Evolutionary conservation across 2,888 invertebrate species (phyloP).

Genomic region (Endotricha flammealis): DNA sequence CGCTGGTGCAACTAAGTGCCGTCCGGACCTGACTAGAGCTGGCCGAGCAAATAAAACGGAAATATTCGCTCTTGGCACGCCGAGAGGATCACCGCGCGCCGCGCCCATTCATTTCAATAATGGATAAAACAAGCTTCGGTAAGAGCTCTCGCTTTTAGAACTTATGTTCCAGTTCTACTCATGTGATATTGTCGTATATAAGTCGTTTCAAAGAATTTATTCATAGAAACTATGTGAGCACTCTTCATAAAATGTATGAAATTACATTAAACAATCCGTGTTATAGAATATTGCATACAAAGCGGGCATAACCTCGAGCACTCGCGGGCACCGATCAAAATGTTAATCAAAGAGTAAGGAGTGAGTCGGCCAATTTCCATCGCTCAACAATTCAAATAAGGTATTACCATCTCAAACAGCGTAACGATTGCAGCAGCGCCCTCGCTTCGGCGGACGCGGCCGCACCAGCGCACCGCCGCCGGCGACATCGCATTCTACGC

Average conservation of each 20-base stretch:
- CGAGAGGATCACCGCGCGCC: too few species aligned
- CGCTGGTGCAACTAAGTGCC: conserved; percentile 7
- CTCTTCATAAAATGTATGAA: too few species aligned
- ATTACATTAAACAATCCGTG: conserved; percentile 5
- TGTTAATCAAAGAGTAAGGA: conserved; percentile 6
- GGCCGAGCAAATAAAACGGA: conserved; percentile 5
- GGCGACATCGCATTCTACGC: too few species aligned
- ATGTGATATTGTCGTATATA: too few species aligned
- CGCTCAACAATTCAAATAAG: conserved; percentile 11
- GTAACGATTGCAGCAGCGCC: conserved; percentile 4
- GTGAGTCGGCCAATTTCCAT: conserved; percentile 5
- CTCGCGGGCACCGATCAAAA: conserved; percentile 4
- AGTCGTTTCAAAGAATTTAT: too few species aligned
- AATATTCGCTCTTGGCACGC: too few species aligned
- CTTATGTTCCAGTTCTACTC: too few species aligned
- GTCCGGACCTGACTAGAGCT: background rate
- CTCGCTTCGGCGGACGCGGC: background rate
- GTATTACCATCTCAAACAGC: conserved; percentile 7
- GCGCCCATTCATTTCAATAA: too few species aligned
- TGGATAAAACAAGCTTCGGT: too few species aligned
- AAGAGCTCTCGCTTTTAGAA: too few species aligned
- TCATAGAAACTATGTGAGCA: too few species aligned
- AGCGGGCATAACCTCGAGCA: too few species aligned
- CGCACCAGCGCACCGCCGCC: background rate
- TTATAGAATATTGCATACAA: conserved; percentile 2